Conservation (phyloP, 2,888 invertebrate genomes). For the Epistrophe eligans region DNA sequence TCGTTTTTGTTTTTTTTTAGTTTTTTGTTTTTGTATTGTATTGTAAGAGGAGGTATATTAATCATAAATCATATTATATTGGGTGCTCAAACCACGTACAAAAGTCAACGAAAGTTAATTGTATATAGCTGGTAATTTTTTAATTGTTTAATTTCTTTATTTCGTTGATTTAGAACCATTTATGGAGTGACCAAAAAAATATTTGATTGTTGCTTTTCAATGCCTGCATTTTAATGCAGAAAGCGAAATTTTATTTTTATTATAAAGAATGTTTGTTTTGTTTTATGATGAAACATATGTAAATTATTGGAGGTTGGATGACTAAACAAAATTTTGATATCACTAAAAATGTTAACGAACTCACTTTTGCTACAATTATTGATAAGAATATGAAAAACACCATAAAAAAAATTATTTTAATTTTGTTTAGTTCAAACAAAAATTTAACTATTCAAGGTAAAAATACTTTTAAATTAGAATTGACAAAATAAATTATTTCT, state of each 20-base stretch:
- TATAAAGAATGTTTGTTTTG: neutral
- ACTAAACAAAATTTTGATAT: no score
- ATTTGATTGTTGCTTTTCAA: conserved; percentile 18
- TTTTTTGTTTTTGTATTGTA: neutral
- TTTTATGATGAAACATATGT: conserved; percentile 1
- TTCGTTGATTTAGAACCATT: conserved; percentile 54
- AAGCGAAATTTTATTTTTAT: conserved; percentile 52
- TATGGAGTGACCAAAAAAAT: conserved; percentile 54
- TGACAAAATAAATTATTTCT: no score
- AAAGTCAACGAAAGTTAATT: conserved; percentile 70
- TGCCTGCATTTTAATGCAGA: conserved; percentile 57
- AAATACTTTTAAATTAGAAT: no score
- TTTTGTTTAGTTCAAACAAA: no score
- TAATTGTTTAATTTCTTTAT: conserved; percentile 29
- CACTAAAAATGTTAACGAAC: no score
- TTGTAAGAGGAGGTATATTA: neutral
- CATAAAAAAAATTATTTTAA: no score
- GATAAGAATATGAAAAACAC: no score
- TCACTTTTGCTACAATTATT: no score
- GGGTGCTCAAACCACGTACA: conserved; percentile 53
- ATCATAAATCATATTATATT: conserved; percentile 41
- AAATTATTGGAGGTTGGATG: no score
- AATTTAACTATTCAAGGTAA: no score
- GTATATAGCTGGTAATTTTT: conserved; percentile 41
- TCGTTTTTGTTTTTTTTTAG: conserved; percentile 35